A percentile compares a stretch with the other conserved stretches of the same genome.
Evolutionary conservation across 2,797 vertebrate species (phyloP).

Genomic region (Tragopan temminckii): DNA sequence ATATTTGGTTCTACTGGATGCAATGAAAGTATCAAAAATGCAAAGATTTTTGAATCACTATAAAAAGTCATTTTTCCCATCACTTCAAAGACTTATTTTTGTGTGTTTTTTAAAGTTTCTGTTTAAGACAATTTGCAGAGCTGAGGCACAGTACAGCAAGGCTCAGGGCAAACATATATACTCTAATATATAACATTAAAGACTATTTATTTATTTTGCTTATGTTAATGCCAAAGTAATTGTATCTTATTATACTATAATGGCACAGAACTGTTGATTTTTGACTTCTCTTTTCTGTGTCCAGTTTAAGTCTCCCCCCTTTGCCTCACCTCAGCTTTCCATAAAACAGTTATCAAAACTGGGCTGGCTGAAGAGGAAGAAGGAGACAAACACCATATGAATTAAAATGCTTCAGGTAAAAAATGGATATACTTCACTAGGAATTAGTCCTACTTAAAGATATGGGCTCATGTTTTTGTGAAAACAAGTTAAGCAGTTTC

Average conservation of each 20-base stretch:
- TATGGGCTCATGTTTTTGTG: not conserved
- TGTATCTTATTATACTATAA: not conserved
- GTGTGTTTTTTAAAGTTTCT: not conserved
- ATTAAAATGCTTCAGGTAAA: not conserved
- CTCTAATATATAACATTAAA: not conserved
- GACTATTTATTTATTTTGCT: not conserved
- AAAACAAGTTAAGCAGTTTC: not conserved
- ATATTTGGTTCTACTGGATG: not conserved
- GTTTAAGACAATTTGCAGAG: not conserved
- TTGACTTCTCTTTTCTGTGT: not conserved
- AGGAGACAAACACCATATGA: not conserved
- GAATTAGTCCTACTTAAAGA: not conserved
- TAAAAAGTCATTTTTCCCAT: not conserved
- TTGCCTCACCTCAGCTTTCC: not conserved
- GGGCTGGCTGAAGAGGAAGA: not conserved
- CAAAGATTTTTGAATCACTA: not conserved
- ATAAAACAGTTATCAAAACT: not conserved
- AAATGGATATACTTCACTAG: not conserved
- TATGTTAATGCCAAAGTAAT: not conserved
- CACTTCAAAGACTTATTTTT: not conserved
- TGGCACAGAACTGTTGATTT: not conserved
- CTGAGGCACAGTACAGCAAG: accelerated
- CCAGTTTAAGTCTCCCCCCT: not conserved
- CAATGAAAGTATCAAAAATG: not conserved
- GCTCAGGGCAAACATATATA: not conserved